Base-by-base conservation (phyloP, 2,113 vertebrate species). In the Gavialis gangeticus region DNA sequence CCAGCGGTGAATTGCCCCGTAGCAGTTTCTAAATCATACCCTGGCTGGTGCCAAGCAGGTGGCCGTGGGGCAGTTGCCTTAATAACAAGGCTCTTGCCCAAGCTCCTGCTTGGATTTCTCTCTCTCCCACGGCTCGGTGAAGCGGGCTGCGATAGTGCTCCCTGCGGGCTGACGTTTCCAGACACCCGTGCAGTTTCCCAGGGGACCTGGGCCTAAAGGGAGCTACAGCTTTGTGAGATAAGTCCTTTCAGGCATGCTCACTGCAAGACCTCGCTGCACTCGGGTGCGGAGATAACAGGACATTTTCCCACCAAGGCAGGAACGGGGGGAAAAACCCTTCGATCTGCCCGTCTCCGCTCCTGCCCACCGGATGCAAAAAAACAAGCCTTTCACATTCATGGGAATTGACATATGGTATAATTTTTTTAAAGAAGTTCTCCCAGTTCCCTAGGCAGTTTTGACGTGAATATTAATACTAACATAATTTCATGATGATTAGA, bases 401-500 rank as follows among this genome's bases (percentile, higher is more conserved):
- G 96, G 94, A 97, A 96, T 86, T 98, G 98, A 98, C 98, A 97
- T 97, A 94, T 95, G 98, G 97, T 75, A 86, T 94, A 93, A 24
- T 84, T 96, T 94, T 96, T 90, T 87, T 89, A 92, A 91, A 93
- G 30, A 96, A 97, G 96, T 97, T 98, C 97, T 97, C 93, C 94
- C 97, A 59, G 92, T 97, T 98, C 98, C 97, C 97, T 75, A 97
- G 97, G 98, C 98, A 98, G 98, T 97, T 98, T 98, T 98, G 98
- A 98, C 97, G 98, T 98, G 98, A 98, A 98, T 98, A 98, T 98
- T 98, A 98, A 98, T 98, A 98, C 97, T 97, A 98, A 97, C 98
- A 98, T 98, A 97, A 98, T 98, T 98, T 98, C 96, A 84, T 97
- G 97, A 98, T 98, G 98, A 98, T 98, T 98, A 98, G 98, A 98